Evolutionary conservation across 2,113 vertebrate genomes (phyloP), one percentile per base, ranked within the genome.

Genomic region (Asarcornis scutulata): DNA sequence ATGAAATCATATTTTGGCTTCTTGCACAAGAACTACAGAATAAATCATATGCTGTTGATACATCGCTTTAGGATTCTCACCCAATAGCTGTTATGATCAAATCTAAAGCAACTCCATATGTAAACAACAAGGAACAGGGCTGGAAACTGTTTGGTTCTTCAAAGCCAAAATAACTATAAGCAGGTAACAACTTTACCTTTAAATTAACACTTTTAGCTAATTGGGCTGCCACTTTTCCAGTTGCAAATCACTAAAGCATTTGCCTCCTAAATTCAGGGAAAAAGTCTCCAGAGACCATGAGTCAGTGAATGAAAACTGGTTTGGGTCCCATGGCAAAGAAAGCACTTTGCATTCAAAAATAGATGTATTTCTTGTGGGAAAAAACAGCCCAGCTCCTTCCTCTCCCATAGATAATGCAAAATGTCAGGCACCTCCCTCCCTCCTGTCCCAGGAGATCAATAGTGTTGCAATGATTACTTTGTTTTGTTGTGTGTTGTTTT

Each of bases 261-360:
- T 84, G 53, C 36, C 58, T 87, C 68, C 77, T 66, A 93, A 95
- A 89, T 81, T 95, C 83, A 95, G 60, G 92, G 76, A 48, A 91
- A 91, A 96, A 63, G 67, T 94, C 92, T 94, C 86, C 42, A 91
- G 94, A 79, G 96, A 94, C 73, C 7, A 1, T 90, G 81, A 95
- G 74, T 96, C 95, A 97, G 84, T 88, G 85, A 88, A 91, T 89
- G 74, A 94, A 95, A 95, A 94, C 53, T 76, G 67, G 7, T 92
- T 91, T 92, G 93, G 95, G 87, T 98, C 94, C 86, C 95, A 94
- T 96, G 87, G 88, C 89, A 93, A 88, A 91, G 48, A 84, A 87
- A 83, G 80, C 53, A 75, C 81, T 93, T 85, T 90, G 85, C 83
- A 96, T 94, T 94, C 97, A 95, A 96, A 97, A 98, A 97, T 88